Conservation (phyloP, 2,113 vertebrate species). For the Boulengeromyrus knoepffleri region DNA sequence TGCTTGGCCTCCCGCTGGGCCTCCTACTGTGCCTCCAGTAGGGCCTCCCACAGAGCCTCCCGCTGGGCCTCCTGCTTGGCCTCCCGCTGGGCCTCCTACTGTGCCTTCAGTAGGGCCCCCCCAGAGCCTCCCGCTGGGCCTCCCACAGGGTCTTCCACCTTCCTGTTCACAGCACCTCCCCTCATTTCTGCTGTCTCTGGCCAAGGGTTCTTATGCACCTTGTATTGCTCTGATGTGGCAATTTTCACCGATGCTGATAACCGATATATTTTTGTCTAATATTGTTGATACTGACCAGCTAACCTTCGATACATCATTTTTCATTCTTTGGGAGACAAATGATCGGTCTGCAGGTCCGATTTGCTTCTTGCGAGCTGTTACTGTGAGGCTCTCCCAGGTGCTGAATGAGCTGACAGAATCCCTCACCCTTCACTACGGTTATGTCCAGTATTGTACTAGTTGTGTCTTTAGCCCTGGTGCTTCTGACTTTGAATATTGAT, state of each 20-base stretch:
- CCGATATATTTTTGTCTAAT: neutral
- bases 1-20: too few species aligned
- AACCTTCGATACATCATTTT: neutral
- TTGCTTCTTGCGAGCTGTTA: neutral
- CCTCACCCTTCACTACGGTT: neutral
- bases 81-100: too few species aligned
- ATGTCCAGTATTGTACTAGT: neutral
- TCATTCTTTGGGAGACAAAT: neutral
- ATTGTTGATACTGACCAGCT: neutral
- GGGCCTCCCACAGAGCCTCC: too few species aligned
- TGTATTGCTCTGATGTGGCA: neutral
- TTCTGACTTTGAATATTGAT: neutral
- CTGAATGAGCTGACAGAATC: neutral
- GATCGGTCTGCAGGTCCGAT: neutral
- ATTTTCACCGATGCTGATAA: neutral
- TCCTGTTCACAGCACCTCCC: neutral
- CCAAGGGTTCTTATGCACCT: neutral
- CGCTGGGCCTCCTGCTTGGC: neutral
- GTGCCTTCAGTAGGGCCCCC: too few species aligned
- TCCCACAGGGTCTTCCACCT: neutral
- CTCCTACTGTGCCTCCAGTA: too few species aligned
- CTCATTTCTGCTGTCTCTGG: neutral
- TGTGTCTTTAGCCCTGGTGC: neutral
- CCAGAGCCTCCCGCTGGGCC: too few species aligned
- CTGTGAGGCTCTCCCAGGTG: neutral